These are phyloP conservation scores for Tonatia bakeri DNA, from an alignment of 2,113 vertebrate genomes.

Conservation along the genomic window DNA sequence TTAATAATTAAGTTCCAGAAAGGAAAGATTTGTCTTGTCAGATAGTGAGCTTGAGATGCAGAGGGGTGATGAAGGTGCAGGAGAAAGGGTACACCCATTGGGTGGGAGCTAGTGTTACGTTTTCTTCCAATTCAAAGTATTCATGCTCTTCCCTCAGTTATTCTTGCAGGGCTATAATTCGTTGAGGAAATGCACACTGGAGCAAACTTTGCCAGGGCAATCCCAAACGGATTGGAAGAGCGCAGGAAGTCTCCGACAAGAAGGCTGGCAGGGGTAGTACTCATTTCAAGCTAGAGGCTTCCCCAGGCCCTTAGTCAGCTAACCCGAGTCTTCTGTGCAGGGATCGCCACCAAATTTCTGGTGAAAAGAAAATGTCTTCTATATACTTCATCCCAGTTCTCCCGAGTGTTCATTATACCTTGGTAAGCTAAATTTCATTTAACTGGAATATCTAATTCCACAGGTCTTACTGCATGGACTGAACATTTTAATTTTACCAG, in stretches of 20 bases:
- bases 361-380: not conserved
- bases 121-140: not conserved
- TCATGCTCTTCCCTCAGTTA: not conserved
- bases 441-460: not conserved
- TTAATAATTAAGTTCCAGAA: not conserved
- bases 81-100: not conserved
- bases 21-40: not conserved
- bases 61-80: not conserved
- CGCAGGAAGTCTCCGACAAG: not conserved
- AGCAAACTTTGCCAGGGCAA: not conserved
- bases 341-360: not conserved
- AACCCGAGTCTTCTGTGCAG: not conserved
- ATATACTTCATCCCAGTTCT: not conserved
- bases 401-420: not conserved
- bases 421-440: not conserved
- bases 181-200: not conserved
- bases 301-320: not conserved
- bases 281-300: not conserved
- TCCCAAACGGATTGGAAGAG: not conserved
- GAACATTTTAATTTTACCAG: slow-evolving; percentile 18
- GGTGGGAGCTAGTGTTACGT: not conserved
- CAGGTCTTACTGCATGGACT: not conserved
- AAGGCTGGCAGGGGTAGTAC: not conserved
- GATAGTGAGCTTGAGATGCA: not conserved
- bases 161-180: not conserved